Evolutionary conservation across 2,113 vertebrate genomes (phyloP).

Genomic region (Cyphomyrus plagiostoma): DNA sequence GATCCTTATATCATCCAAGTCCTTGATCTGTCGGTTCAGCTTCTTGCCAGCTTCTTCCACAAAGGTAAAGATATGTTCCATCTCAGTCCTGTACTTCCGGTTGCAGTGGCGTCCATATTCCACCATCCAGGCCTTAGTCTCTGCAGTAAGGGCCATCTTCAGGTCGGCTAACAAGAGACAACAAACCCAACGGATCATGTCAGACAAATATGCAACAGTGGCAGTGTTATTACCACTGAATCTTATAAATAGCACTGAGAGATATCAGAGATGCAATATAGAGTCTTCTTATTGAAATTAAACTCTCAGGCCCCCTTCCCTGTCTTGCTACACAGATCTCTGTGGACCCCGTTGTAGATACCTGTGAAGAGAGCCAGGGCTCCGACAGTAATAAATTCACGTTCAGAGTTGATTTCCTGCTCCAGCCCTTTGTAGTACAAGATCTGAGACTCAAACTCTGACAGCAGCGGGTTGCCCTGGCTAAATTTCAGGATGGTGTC

Average conservation of each 20-base stretch:
- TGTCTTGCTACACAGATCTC: background rate
- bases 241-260: background rate
- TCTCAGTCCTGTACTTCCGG: conserved; percentile 77
- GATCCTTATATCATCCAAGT: conserved; percentile 87
- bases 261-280: background rate
- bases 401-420: conserved; percentile 74
- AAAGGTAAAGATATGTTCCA: conserved; percentile 81
- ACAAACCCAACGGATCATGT: background rate
- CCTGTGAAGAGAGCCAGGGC: conserved; percentile 82
- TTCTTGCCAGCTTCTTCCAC: conserved; percentile 83
- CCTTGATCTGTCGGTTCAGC: conserved; percentile 76
- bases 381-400: conserved; percentile 77
- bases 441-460: conserved; percentile 86
- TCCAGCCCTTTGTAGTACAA: conserved; percentile 77
- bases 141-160: conserved; percentile 75
- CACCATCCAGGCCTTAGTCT: conserved; percentile 83
- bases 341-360: conserved; percentile 35
- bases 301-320: background rate
- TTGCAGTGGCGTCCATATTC: conserved; percentile 77
- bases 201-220: background rate
- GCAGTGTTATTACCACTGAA: background rate
- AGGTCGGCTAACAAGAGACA: conserved; percentile 65
- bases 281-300: background rate
- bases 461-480: conserved; percentile 66
- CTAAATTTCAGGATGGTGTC: conserved; percentile 68